Evolutionary conservation across 2,888 invertebrate genomes (phyloP).

Genomic region (Epinotia bilunana): DNA sequence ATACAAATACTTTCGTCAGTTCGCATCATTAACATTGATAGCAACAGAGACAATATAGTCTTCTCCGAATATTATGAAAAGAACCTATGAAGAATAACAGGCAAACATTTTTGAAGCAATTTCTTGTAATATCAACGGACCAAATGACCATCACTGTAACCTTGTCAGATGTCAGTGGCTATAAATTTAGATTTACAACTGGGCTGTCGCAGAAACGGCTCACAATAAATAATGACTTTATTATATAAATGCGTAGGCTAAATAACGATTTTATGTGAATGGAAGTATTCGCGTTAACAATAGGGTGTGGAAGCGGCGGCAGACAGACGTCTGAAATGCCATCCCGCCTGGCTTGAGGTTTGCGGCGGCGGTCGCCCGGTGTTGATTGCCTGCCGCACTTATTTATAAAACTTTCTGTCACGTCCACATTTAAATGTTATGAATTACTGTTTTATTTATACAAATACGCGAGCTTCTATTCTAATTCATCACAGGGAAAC

Average conservation of each 20-base stretch:
- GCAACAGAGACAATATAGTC: background rate
- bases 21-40: background rate
- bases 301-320: constrained; percentile 41
- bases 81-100: background rate
- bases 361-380: constrained; percentile 59
- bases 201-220: constrained; percentile 46
- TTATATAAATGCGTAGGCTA: constrained; percentile 29
- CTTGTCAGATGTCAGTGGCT: constrained; percentile 40
- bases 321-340: constrained; percentile 57
- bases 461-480: background rate
- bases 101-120: background rate
- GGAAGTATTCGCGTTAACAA: constrained; percentile 38
- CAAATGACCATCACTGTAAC: constrained; percentile 37
- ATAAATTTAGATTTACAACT: constrained; percentile 48
- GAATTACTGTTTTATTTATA: constrained; percentile 5
- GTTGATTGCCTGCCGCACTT: constrained; percentile 55
- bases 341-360: constrained; percentile 57
- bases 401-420: constrained; percentile 45
- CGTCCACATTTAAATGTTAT: constrained; percentile 15
- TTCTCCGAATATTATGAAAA: background rate
- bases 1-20: background rate
- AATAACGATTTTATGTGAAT: constrained; percentile 11
- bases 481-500: background rate
- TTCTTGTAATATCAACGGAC: constrained; percentile 23
- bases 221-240: constrained; percentile 37